Conservation (phyloP, 2,888 invertebrate genomes). For the Papilio demoleus region DNA sequence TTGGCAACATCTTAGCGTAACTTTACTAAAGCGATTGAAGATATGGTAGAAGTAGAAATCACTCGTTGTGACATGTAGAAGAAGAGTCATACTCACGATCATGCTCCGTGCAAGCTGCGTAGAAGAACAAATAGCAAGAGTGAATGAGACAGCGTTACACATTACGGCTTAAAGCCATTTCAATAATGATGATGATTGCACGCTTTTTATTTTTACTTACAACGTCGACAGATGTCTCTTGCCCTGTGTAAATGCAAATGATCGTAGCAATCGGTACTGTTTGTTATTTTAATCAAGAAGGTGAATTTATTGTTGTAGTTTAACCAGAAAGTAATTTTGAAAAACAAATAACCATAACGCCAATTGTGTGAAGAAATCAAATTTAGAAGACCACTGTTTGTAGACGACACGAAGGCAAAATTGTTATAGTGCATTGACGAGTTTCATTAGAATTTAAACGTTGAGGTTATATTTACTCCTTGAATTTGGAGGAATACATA, state of each 20-base stretch:
- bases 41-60: constrained; percentile 46
- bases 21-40: not conserved
- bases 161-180: constrained; percentile 61
- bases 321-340: constrained; percentile 40
- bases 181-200: constrained; percentile 55
- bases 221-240: constrained; percentile 5
- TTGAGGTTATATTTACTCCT: constrained; percentile 53
- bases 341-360: constrained; percentile 31
- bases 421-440: constrained; percentile 43
- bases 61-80: constrained; percentile 53
- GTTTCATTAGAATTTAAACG: constrained; percentile 45
- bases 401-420: constrained; percentile 37
- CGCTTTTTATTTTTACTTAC: constrained; percentile 31
- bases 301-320: not conserved
- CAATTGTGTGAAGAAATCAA: constrained; percentile 43
- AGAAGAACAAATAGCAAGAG: constrained; percentile 86
- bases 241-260: constrained; percentile 14
- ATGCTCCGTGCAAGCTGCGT: constrained; percentile 95
- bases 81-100: constrained; percentile 90
- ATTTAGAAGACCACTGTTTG: constrained; percentile 47
- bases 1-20: constrained; percentile 28
- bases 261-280: not conserved
- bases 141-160: constrained; percentile 81
- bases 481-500: constrained; percentile 51
- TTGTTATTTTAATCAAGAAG: not conserved